phyloP scores from a whole-genome alignment of 30 jellyfish, hydroid and myxozoan species.

The Nemopilema nomurai region DNA sequence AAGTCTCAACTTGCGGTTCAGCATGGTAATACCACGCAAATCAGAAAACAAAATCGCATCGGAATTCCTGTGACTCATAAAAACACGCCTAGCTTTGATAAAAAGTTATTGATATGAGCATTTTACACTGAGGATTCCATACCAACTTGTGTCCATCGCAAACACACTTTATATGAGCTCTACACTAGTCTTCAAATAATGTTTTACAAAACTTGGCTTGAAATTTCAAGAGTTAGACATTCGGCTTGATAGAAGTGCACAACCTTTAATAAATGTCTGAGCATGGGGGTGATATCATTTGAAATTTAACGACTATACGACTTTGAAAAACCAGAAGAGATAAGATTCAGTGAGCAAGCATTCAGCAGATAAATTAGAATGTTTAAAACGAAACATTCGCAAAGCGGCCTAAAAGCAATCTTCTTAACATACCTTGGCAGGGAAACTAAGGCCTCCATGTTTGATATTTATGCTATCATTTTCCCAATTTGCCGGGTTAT shows the following conservation, averaged over 20 bases:
- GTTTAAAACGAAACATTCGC: background rate
- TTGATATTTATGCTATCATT: constrained; percentile 77
- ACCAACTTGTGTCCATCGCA: no score
- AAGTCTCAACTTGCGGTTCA: no score
- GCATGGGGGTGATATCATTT: background rate
- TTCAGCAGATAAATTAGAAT: background rate
- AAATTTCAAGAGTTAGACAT: background rate
- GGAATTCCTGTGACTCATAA: no score
- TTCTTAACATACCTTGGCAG: constrained; percentile 63
- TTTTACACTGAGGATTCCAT: no score
- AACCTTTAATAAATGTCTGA: background rate
- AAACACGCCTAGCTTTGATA: no score
- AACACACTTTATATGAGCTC: no score
- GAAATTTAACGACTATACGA: no score
- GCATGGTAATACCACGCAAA: no score
- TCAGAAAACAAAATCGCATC: no score
- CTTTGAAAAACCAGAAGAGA: no score
- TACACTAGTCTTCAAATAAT: background rate
- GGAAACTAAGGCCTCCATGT: constrained; percentile 88
- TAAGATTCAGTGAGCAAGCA: no score
- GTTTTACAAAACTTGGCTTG: background rate
- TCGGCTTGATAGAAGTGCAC: background rate
- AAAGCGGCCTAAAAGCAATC: background rate
- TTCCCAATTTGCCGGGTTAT: constrained; percentile 86
- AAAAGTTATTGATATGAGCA: no score